Evolutionary conservation across 2,113 vertebrate species (phyloP).

Genomic region (Coracopsis vasa): DNA sequence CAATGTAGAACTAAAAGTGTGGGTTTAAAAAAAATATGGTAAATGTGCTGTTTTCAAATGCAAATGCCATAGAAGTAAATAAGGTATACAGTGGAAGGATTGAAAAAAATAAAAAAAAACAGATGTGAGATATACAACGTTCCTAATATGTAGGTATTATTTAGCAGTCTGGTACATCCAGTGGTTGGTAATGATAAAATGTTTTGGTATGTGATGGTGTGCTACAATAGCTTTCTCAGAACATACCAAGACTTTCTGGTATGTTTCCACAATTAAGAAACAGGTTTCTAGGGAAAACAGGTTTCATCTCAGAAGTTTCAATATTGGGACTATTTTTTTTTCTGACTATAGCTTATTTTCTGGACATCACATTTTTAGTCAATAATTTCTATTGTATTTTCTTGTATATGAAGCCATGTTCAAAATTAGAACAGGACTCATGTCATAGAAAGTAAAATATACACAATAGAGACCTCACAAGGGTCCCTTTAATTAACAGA

Average conservation of each 20-base stretch:
- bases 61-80: not conserved
- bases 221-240: not conserved
- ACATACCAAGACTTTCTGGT: not conserved
- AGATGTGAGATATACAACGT: not conserved
- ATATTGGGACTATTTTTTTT: not conserved
- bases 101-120: not conserved
- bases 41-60: not conserved
- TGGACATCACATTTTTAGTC: not conserved
- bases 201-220: not conserved
- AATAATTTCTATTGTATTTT: not conserved
- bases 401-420: not conserved
- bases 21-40: not conserved
- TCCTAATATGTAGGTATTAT: not conserved
- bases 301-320: not conserved
- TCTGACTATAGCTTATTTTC: not conserved
- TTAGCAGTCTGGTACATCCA: not conserved
- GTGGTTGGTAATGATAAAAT: not conserved
- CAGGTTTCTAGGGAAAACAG: not conserved
- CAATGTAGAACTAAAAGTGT: not conserved
- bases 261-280: not conserved
- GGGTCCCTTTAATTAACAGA: not conserved
- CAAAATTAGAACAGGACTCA: not conserved
- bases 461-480: not conserved
- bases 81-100: not conserved
- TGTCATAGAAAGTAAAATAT: not conserved